phyloP scores from a whole-genome alignment of 2,113 vertebrate species.

The Ariopsis seemanni region DNA sequence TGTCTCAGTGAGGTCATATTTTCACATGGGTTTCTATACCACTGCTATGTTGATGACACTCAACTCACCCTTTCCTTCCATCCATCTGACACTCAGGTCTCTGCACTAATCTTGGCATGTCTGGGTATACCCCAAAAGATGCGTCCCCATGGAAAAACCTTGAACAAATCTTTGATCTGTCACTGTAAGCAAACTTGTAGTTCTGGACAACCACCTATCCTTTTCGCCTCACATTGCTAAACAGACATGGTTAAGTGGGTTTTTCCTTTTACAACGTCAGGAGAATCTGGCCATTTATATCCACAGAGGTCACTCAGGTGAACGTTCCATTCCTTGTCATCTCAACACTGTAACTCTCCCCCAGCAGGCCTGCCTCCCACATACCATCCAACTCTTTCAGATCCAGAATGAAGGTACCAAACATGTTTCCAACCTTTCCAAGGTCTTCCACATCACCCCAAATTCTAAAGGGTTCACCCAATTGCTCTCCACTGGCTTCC shows the following conservation, averaged over 20 bases:
- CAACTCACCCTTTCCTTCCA: background rate
- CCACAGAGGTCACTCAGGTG: background rate
- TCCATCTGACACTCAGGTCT: background rate
- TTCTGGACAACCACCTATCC: background rate
- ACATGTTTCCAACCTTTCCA: background rate
- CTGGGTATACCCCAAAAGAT: background rate
- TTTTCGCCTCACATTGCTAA: background rate
- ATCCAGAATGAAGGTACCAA: background rate
- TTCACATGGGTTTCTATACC: background rate
- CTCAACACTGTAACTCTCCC: background rate
- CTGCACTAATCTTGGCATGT: background rate
- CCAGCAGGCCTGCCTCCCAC: background rate
- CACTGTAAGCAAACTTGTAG: background rate
- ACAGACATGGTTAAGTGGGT: too few species aligned
- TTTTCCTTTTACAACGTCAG: background rate
- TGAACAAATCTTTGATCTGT: background rate
- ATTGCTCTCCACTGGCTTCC: background rate
- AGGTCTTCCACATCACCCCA: background rate
- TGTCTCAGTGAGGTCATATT: background rate
- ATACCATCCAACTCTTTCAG: background rate
- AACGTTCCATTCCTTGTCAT: background rate
- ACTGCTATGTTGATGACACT: background rate
- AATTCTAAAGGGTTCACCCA: background rate
- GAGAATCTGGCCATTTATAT: background rate
- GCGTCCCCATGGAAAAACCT: background rate